phyloP scores from a whole-genome alignment of 2,888 invertebrate genomes.

The Clanis bilineata region DNA sequence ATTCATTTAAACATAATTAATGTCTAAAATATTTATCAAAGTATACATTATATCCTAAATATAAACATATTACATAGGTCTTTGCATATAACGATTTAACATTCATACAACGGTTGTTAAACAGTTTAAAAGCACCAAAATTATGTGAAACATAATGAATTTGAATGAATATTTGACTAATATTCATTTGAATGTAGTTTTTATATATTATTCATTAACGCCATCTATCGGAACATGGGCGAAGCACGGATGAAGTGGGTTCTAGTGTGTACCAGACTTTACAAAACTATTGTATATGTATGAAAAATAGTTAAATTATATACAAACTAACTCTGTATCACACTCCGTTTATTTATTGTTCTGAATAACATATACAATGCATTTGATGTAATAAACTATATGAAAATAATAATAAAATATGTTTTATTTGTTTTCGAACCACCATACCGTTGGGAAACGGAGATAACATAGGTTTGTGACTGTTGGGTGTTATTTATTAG shows the following conservation, averaged over 20 bases:
- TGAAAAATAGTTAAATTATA: constrained; percentile 36
- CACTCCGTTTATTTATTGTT: constrained; percentile 74
- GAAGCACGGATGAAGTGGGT: background rate
- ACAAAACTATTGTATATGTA: constrained; percentile 22
- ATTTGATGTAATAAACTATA: constrained; percentile 78
- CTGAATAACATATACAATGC: constrained; percentile 72
- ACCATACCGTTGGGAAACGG: too few relatives aligned
- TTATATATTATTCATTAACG: background rate
- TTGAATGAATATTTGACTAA: too few relatives aligned
- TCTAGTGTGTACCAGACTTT: constrained; percentile 12
- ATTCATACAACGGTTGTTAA: too few relatives aligned
- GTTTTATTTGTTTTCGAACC: background rate
- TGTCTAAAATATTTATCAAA: too few relatives aligned
- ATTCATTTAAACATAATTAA: background rate
- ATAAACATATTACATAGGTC: too few relatives aligned
- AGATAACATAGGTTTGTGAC: too few relatives aligned
- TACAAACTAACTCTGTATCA: constrained; percentile 63
- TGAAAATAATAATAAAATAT: constrained; percentile 33
- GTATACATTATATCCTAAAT: too few relatives aligned
- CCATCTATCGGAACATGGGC: background rate
- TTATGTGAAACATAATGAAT: too few relatives aligned
- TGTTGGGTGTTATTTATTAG: too few relatives aligned
- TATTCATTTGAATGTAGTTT: too few relatives aligned
- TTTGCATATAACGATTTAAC: too few relatives aligned
- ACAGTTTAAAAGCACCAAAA: too few relatives aligned